phyloP scores from a whole-genome alignment of 2,888 invertebrate species.

The Drosophila histrio region DNA sequence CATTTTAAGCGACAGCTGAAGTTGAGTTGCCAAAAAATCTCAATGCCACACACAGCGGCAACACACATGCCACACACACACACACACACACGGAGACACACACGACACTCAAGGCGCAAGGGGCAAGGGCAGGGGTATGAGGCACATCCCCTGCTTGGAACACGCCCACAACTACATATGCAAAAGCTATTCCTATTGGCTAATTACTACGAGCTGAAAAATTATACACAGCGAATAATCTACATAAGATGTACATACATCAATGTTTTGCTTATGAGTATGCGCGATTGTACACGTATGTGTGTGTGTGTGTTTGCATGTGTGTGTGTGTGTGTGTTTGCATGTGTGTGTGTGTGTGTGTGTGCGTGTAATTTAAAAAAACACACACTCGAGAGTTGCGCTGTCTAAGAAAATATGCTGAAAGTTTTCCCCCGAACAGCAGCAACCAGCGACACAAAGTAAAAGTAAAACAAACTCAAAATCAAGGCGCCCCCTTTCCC shows the following conservation, averaged over 20 bases:
- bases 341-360: constrained; percentile 6
- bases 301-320: constrained; percentile 38
- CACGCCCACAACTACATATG: constrained; percentile 58
- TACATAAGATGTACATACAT: constrained; percentile 66
- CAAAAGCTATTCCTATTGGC: constrained; percentile 76
- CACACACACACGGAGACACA: constrained; percentile 9
- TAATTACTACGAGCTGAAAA: constrained; percentile 66
- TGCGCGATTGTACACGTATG: constrained; percentile 35
- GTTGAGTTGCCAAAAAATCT: neutral
- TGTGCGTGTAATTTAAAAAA: constrained; percentile 37
- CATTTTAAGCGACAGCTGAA: neutral
- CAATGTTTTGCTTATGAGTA: constrained; percentile 55
- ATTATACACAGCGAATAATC: constrained; percentile 69
- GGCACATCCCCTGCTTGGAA: constrained; percentile 29
- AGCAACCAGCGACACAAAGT: constrained; percentile 19
- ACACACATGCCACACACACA: constrained; percentile 16
- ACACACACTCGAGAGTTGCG: constrained; percentile 33
- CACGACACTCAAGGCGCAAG: too few relatives aligned
- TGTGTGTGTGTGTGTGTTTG: constrained; percentile 1
- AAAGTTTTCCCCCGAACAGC: constrained; percentile 55
- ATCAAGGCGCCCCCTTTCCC: constrained; percentile 20
- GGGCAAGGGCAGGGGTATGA: neutral
- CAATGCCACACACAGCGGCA: constrained; percentile 12
- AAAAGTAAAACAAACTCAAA: constrained; percentile 52
- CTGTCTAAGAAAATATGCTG: constrained; percentile 71